Evolutionary conservation across 2,113 vertebrate genomes (phyloP).

Genomic region (Sinocyclocheilus rhinocerous): DNA sequence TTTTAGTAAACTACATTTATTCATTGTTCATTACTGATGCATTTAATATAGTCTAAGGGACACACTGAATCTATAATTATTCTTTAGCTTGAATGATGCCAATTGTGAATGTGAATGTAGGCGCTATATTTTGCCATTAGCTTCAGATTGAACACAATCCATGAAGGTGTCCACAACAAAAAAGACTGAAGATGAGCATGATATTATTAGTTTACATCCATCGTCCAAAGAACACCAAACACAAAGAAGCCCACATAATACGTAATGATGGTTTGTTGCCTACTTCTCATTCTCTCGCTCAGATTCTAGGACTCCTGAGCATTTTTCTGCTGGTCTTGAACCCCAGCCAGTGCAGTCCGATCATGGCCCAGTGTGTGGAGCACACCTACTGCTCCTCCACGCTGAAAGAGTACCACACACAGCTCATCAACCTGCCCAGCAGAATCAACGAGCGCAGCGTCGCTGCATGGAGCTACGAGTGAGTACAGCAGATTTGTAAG

Average conservation of each 20-base stretch:
- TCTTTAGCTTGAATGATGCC: neutral
- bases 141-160: neutral
- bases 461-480: constrained; percentile 76
- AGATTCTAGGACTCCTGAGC: constrained; percentile 65
- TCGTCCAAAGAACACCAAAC: too few relatives aligned
- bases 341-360: constrained; percentile 58
- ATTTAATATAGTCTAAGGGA: neutral
- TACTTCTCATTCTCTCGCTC: neutral
- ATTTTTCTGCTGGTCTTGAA: constrained; percentile 65
- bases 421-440: constrained; percentile 70
- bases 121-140: neutral
- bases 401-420: constrained; percentile 69
- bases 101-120: neutral
- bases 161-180: too few relatives aligned
- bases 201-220: too few relatives aligned
- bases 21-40: neutral
- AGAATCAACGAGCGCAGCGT: constrained; percentile 77
- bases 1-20: neutral
- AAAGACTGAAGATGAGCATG: too few relatives aligned
- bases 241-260: too few relatives aligned
- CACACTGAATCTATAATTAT: neutral
- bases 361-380: constrained; percentile 68
- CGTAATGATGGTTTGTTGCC: too few relatives aligned
- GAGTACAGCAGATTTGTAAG: constrained; percentile 55
- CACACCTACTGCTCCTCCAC: constrained; percentile 70